Evolutionary conservation across 2,797 vertebrate genomes (phyloP), one percentile per base, ranked within the genome.

Genomic region (Crenichthys baileyi): DNA sequence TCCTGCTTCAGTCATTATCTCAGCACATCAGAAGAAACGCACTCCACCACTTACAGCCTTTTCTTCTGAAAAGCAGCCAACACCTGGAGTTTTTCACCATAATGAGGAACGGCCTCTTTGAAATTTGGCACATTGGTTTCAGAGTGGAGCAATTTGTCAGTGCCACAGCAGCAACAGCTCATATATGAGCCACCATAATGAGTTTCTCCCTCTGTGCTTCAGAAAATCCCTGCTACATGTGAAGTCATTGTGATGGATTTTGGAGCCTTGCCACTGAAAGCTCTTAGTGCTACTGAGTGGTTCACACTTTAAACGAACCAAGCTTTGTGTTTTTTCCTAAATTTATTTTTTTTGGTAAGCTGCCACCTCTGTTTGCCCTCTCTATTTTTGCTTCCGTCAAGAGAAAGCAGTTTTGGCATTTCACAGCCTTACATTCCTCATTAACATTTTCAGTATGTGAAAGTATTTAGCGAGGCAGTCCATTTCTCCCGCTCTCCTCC

Each of bases 91-190:
- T 79, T 80, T 90, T 86, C 85, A 83, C 77, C 70, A 0, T 61
- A 81, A 87, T 80, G 85, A 88, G 81, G 86, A 90, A 79, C 76
- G 15, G 46, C 26, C n/a, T 75, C 83, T 91, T 83, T 90, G 78
- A 90, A 92, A 91, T 89, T 79, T 84, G 75, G 76, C 85, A 81
- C 79, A 29, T 5, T 75, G 86, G 82, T 80, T 81, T 78, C 73
- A 81, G 73, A 67, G 79, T 53, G 72, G 63, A 85, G 77, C 86
- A 84, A 48, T 93, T 88, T 90, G 82, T 91, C 91, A 92, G 76
- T 53, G 87, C 80, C 90, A 85, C 78, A 22, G 46, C 76, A 55
- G 82, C 83, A 44, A 15, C 46, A 71, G 83, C 81, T 91, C 84
- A 85, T 81, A 84, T 80, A 74, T 72, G 81, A 90, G 79, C 70